These are phyloP conservation scores for Notospermus geniculatus DNA, from an alignment of 1,140 invertebrate species.

Conservation along the genomic window DNA sequence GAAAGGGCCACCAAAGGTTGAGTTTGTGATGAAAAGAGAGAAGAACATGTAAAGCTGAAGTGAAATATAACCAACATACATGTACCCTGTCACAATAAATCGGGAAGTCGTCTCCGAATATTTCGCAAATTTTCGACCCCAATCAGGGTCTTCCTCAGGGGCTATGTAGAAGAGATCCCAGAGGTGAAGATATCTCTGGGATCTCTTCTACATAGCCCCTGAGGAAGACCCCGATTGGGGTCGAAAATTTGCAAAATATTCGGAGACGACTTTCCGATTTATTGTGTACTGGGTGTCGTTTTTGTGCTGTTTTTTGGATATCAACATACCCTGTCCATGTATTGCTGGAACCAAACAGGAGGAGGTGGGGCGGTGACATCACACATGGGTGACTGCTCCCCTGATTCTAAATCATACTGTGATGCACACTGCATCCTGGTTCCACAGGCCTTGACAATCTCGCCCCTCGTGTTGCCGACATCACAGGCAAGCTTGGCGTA, in stretches of 20 bases:
- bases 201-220: too few relatives aligned
- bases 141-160: too few relatives aligned
- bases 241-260: too few relatives aligned
- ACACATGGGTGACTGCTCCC: slow-evolving; percentile 18
- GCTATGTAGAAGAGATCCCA: too few relatives aligned
- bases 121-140: too few relatives aligned
- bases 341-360: slow-evolving; percentile 30
- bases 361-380: slow-evolving; percentile 14
- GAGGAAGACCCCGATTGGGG: too few relatives aligned
- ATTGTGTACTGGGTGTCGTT: too few relatives aligned
- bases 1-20: not conserved
- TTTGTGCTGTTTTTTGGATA: too few relatives aligned
- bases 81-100: too few relatives aligned
- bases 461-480: not conserved
- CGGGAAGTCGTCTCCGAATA: too few relatives aligned
- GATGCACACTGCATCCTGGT: not conserved
- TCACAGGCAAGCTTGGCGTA: not conserved
- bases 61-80: not conserved
- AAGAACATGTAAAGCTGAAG: not conserved
- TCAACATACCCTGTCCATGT: slow-evolving; percentile 32
- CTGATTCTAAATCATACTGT: slow-evolving; percentile 11
- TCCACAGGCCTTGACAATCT: not conserved
- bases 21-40: not conserved
- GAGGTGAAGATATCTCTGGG: too few relatives aligned
- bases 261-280: too few relatives aligned